These are phyloP conservation scores for Takifugu ocellatus DNA, from an alignment of 2,797 vertebrate genomes.

Conservation along the genomic window DNA sequence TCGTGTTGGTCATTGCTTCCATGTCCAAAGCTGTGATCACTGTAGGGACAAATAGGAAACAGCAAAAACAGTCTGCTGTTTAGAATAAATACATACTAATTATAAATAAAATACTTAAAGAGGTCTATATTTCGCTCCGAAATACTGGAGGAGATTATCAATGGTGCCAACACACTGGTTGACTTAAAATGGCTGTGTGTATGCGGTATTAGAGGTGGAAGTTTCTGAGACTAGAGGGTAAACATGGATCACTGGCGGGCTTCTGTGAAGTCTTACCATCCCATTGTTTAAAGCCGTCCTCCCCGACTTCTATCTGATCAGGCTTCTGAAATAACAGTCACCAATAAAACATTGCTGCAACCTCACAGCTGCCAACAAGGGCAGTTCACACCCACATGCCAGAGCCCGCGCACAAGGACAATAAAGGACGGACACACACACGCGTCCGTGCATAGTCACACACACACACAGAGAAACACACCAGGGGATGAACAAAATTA, in stretches of 20 bases:
- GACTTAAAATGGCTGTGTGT: not conserved
- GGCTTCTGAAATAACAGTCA: slow-evolving; percentile 98
- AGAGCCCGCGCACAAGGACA: slow-evolving; percentile 11
- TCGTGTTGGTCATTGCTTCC: slow-evolving; percentile 91
- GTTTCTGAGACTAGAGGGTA: slow-evolving; percentile 6
- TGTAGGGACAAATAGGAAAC: slow-evolving; percentile 43
- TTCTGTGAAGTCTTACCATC: slow-evolving; percentile 86
- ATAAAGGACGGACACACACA: not conserved
- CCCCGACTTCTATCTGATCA: slow-evolving; percentile 96
- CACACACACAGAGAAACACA: not conserved
- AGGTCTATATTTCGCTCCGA: slow-evolving; percentile 11
- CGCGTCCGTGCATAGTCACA: no score
- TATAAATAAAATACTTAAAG: not conserved
- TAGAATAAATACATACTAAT: slow-evolving; percentile 19
- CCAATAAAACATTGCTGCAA: slow-evolving; percentile 90
- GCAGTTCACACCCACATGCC: slow-evolving; percentile 63
- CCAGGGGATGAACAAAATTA: slow-evolving; percentile 7
- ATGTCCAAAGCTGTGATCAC: slow-evolving; percentile 91
- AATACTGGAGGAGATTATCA: slow-evolving; percentile 2
- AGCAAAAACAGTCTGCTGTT: not conserved
- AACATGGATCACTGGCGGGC: slow-evolving; percentile 60
- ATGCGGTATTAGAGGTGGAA: slow-evolving; percentile 3
- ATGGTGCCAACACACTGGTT: slow-evolving; percentile 3
- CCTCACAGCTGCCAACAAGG: slow-evolving; percentile 69
- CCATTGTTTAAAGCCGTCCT: slow-evolving; percentile 98